Conservation (phyloP, 2,113 vertebrate species). For the Dromiciops gliroides region DNA sequence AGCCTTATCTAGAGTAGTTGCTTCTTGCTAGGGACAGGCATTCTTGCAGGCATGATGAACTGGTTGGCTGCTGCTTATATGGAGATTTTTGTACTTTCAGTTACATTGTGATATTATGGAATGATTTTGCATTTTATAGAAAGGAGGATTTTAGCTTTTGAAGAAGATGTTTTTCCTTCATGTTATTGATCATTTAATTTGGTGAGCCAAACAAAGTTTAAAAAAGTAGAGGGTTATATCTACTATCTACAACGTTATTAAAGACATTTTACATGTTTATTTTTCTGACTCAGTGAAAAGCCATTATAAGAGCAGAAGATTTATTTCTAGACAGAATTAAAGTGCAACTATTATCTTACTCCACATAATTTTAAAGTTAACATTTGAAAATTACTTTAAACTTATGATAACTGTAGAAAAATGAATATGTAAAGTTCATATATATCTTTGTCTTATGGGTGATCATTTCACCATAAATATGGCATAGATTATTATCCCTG, state of each 20-base stretch:
- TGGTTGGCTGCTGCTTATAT: background rate
- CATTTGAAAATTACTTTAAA: slow-evolving; percentile 58
- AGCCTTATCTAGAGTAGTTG: background rate
- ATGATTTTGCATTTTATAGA: slow-evolving; percentile 5
- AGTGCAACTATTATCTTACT: slow-evolving; percentile 31
- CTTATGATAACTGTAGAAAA: slow-evolving; percentile 38
- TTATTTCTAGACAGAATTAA: slow-evolving; percentile 14
- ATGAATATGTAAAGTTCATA: background rate
- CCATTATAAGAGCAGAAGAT: background rate
- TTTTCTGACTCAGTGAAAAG: slow-evolving; percentile 48
- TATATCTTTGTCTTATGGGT: slow-evolving; percentile 47
- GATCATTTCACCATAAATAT: slow-evolving; percentile 38
- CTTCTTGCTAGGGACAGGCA: background rate
- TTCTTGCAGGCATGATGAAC: background rate
- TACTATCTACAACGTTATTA: slow-evolving; percentile 13
- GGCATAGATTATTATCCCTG: slow-evolving; percentile 42
- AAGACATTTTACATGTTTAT: background rate
- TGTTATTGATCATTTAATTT: slow-evolving; percentile 48
- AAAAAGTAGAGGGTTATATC: slow-evolving; percentile 40
- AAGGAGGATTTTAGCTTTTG: background rate
- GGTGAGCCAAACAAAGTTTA: slow-evolving; percentile 21
- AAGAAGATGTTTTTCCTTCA: background rate
- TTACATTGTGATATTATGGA: background rate
- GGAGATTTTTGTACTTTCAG: slow-evolving; percentile 2
- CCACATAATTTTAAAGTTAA: slow-evolving; percentile 46